Evolutionary conservation across 2,113 vertebrate species (phyloP).

Genomic region (Azemiops feae): DNA sequence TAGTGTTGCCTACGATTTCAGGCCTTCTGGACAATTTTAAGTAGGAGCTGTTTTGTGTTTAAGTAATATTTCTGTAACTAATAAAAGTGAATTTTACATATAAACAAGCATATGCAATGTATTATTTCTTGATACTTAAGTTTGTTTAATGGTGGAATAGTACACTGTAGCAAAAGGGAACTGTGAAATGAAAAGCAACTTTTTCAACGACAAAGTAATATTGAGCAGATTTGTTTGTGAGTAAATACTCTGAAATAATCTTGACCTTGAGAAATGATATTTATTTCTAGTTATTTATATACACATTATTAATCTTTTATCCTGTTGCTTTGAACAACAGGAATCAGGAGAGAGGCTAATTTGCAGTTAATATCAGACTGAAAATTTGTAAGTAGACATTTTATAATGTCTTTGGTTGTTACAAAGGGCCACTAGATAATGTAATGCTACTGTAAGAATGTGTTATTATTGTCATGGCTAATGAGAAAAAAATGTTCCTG

Average conservation of each 20-base stretch:
- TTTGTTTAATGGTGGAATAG: neutral
- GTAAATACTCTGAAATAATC: neutral
- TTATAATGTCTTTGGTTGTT: neutral
- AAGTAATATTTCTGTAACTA: neutral
- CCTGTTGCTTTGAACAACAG: neutral
- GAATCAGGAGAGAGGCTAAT: neutral
- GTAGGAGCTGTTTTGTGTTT: neutral
- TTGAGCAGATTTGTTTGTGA: neutral
- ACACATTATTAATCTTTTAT: neutral
- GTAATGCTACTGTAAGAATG: neutral
- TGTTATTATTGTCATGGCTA: neutral
- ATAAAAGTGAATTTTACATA: neutral
- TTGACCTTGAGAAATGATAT: neutral
- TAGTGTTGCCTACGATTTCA: neutral
- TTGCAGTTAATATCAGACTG: neutral
- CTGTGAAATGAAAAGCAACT: neutral
- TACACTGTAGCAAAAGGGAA: neutral
- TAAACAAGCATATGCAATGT: neutral
- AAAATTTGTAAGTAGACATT: neutral
- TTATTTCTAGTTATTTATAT: neutral
- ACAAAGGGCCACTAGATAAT: neutral
- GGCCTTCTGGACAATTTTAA: neutral
- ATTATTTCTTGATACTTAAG: neutral
- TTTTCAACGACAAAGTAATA: neutral
- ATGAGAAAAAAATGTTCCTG: neutral